Conservation (phyloP, 2,797 vertebrate species). For the Sebastes minor region DNA sequence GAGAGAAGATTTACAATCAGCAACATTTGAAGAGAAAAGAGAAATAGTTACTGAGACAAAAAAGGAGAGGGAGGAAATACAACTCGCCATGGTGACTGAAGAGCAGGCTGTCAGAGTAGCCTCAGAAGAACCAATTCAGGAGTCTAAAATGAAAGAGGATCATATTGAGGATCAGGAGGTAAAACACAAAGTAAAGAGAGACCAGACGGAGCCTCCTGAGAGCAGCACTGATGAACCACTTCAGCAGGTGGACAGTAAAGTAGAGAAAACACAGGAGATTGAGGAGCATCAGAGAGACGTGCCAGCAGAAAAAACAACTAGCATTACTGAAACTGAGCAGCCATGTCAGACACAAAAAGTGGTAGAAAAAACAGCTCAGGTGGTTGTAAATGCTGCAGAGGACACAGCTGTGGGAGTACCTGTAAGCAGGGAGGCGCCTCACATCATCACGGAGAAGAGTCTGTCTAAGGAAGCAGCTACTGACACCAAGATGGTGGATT, state of each 20-base stretch:
- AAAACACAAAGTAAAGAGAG: constrained; percentile 33
- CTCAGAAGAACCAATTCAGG: constrained; percentile 35
- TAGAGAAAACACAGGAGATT: constrained; percentile 6
- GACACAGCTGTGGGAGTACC: not conserved
- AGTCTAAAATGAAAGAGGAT: constrained; percentile 23
- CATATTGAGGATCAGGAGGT: constrained; percentile 24
- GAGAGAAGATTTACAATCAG: constrained; percentile 3
- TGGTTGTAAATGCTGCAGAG: not conserved
- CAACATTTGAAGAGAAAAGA: constrained; percentile 1
- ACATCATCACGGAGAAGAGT: not conserved
- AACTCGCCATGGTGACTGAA: not conserved
- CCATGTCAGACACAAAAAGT: constrained; percentile 2
- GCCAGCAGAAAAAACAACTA: not conserved
- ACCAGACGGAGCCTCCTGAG: constrained; percentile 7
- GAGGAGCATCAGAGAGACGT: constrained; percentile 7
- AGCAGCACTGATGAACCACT: not conserved
- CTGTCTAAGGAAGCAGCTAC: constrained; percentile 5
- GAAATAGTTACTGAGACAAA: constrained; percentile 18
- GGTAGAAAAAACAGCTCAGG: constrained; percentile 10
- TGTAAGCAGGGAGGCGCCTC: not conserved
- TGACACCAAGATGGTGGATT: not conserved
- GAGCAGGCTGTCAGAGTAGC: constrained; percentile 29
- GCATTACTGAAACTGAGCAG: not conserved
- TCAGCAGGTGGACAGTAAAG: constrained; percentile 16
- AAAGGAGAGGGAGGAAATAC: not conserved